Conservation (phyloP, 2,888 invertebrate genomes). For the Callimorpha dominula region DNA sequence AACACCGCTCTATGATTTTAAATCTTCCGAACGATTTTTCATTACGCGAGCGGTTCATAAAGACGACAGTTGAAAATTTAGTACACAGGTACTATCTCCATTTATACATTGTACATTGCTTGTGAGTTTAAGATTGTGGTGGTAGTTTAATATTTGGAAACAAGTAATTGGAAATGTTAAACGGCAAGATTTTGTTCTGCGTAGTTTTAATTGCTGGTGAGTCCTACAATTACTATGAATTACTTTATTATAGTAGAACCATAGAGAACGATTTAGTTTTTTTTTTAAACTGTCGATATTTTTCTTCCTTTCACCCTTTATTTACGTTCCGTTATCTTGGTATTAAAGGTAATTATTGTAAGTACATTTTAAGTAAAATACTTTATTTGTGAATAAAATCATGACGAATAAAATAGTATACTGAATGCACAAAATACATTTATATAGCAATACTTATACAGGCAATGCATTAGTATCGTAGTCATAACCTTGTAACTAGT, state of each 20-base stretch:
- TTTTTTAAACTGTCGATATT: background rate
- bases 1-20: slow-evolving; percentile 61
- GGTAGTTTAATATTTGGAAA: slow-evolving; percentile 60
- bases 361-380: too few species aligned
- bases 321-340: background rate
- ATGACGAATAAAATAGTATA: too few species aligned
- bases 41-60: slow-evolving; percentile 27
- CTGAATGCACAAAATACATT: too few species aligned
- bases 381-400: too few species aligned
- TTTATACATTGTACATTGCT: slow-evolving; percentile 17
- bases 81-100: slow-evolving; percentile 3
- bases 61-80: slow-evolving; percentile 21
- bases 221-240: slow-evolving; percentile 44
- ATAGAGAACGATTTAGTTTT: background rate
- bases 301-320: background rate
- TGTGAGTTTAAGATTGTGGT: slow-evolving; percentile 51
- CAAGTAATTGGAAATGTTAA: slow-evolving; percentile 81
- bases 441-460: too few species aligned
- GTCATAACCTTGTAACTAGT: background rate
- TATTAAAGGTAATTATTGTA: too few species aligned
- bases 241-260: background rate
- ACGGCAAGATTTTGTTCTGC: slow-evolving; percentile 75
- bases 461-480: background rate
- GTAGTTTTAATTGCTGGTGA: slow-evolving; percentile 78
- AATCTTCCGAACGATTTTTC: slow-evolving; percentile 44